A percentile compares a stretch with the other conserved stretches of the same genome.
Conservation (phyloP, 2,888 invertebrate species). For the Halocaridina rubra region DNA sequence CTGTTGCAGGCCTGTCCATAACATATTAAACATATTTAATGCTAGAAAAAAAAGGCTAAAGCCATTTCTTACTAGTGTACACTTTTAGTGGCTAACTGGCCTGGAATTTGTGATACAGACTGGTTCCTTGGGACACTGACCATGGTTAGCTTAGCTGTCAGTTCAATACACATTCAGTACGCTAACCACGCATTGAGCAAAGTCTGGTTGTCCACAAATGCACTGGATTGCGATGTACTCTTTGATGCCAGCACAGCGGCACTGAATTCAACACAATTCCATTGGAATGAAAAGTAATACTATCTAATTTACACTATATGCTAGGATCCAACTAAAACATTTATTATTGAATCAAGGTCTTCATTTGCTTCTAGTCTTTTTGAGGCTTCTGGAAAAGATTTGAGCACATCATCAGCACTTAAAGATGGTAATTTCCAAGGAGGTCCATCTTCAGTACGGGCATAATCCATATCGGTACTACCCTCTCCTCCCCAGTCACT, state of each 20-base stretch:
- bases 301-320: slow-evolving; percentile 55
- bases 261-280: slow-evolving; percentile 48
- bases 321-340: slow-evolving; percentile 63
- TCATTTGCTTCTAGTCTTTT: slow-evolving; percentile 61
- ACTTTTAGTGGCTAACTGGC: slow-evolving; percentile 28
- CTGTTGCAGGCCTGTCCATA: too few relatives aligned
- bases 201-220: slow-evolving; percentile 60
- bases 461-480: slow-evolving; percentile 41
- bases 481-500: slow-evolving; percentile 52
- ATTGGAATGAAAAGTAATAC: slow-evolving; percentile 56
- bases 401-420: slow-evolving; percentile 69
- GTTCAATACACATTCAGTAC: slow-evolving; percentile 19
- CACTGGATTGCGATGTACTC: slow-evolving; percentile 59
- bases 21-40: too few relatives aligned
- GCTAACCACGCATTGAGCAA: slow-evolving; percentile 51
- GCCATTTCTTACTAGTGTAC: too few relatives aligned
- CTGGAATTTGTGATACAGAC: neutral
- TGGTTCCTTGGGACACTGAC: slow-evolving; percentile 44
- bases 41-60: too few relatives aligned
- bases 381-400: slow-evolving; percentile 67
- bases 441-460: slow-evolving; percentile 29
- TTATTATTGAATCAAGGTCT: slow-evolving; percentile 60
- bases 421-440: slow-evolving; percentile 64
- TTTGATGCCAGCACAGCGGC: slow-evolving; percentile 54
- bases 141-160: slow-evolving; percentile 24